Evolutionary conservation across 2,888 invertebrate genomes (phyloP).

Genomic region (Argyra leucocephala): DNA sequence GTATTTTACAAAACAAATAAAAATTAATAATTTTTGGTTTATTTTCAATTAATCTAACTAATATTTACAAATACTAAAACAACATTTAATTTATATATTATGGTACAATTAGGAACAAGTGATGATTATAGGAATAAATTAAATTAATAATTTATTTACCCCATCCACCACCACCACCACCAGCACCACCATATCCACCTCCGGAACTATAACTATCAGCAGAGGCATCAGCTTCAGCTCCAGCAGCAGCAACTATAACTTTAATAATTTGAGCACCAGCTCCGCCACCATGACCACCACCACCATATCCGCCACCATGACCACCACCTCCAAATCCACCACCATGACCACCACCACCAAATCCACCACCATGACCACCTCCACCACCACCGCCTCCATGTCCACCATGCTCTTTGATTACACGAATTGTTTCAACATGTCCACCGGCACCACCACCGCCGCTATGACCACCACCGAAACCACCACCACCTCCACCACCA

Average conservation of each 20-base stretch:
- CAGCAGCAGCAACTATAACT: neutral
- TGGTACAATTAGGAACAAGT: too few relatives aligned
- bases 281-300: neutral
- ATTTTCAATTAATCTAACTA: too few relatives aligned
- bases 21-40: too few relatives aligned
- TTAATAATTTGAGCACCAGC: neutral
- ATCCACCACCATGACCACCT: neutral
- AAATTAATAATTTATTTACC: neutral
- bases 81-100: too few relatives aligned
- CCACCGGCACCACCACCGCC: neutral
- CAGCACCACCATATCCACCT: neutral
- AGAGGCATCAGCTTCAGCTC: neutral
- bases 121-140: too few relatives aligned
- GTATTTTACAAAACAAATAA: too few relatives aligned
- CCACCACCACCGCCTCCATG: neutral
- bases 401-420: neutral
- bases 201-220: too few relatives aligned
- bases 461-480: neutral
- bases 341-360: neutral
- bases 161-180: slow-evolving; percentile 17
- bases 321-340: neutral
- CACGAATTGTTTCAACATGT: neutral
- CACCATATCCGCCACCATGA: neutral
- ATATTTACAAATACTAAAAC: too few relatives aligned
- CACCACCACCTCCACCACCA: neutral